Conservation (phyloP, 2,113 vertebrate species). For the Sceloporus tristichus region DNA sequence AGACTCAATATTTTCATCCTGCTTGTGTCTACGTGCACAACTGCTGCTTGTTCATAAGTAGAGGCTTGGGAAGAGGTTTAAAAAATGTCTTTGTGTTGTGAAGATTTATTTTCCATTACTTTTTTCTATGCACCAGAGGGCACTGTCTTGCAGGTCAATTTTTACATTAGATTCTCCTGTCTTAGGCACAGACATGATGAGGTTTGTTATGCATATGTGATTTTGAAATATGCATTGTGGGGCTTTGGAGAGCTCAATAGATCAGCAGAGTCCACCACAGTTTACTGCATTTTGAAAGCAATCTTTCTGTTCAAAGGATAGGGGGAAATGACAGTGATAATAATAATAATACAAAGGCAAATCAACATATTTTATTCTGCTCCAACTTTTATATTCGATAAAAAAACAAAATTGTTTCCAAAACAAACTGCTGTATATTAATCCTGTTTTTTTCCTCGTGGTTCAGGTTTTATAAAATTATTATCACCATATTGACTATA, state of each 20-base stretch:
- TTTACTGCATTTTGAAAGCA: constrained; percentile 69
- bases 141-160: constrained; percentile 74
- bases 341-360: constrained; percentile 22
- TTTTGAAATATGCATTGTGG: constrained; percentile 60
- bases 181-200: constrained; percentile 44
- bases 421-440: constrained; percentile 46
- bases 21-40: background rate
- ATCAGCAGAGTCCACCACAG: constrained; percentile 50
- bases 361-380: constrained; percentile 54
- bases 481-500: background rate
- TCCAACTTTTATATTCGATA: constrained; percentile 65
- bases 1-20: background rate
- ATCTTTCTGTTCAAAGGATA: constrained; percentile 55
- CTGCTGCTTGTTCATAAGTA: background rate
- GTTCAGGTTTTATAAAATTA: constrained; percentile 31
- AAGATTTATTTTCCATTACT: constrained; percentile 58
- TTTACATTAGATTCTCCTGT: constrained; percentile 46
- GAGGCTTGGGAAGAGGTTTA: background rate
- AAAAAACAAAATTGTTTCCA: constrained; percentile 61
- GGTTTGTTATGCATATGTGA: constrained; percentile 54
- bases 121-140: constrained; percentile 74
- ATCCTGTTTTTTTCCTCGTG: constrained; percentile 58
- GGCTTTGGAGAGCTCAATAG: constrained; percentile 36
- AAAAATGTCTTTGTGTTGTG: background rate
- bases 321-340: background rate